Evolutionary conservation across 23 tunicate genomes (phyloP).

Genomic region (Ascidia mentula): DNA sequence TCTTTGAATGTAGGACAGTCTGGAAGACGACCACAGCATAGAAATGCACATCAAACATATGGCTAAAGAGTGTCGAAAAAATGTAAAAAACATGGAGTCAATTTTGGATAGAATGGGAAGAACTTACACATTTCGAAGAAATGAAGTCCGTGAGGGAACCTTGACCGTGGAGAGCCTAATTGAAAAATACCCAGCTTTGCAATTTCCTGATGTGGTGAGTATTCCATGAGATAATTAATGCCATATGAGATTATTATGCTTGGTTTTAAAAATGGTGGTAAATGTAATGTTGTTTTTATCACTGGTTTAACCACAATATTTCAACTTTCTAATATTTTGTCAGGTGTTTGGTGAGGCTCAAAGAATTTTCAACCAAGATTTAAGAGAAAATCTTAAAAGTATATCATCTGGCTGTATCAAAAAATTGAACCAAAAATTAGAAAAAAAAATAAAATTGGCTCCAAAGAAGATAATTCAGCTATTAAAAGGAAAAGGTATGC

Average conservation of each 20-base stretch:
- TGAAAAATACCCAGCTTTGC: constrained; percentile 21
- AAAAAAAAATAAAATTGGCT: constrained; percentile 1
- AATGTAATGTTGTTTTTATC: background rate
- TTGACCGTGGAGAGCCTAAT: background rate
- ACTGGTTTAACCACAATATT: background rate
- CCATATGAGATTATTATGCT: background rate
- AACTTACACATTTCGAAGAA: constrained; percentile 14
- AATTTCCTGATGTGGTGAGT: constrained; percentile 26
- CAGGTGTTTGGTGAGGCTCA: background rate
- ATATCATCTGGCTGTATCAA: background rate
- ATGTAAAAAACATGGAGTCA: constrained; percentile 8
- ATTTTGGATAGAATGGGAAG: background rate
- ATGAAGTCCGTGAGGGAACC: constrained; percentile 10
- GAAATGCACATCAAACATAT: constrained; percentile 8
- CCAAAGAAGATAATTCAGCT: constrained; percentile 9
- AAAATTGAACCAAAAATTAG: constrained; percentile 3
- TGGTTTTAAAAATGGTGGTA: constrained; percentile 6
- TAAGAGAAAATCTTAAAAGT: constrained; percentile 8
- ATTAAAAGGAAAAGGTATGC: constrained; percentile 2
- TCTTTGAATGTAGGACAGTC: constrained; percentile 10
- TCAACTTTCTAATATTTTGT: background rate
- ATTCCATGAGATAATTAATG: constrained; percentile 8
- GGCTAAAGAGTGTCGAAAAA: constrained; percentile 2
- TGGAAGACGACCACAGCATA: constrained; percentile 15
- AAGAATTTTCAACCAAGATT: constrained; percentile 8